These are phyloP conservation scores for Aphis craccivora DNA, from an alignment of 1,140 invertebrate species.

Conservation along the genomic window DNA sequence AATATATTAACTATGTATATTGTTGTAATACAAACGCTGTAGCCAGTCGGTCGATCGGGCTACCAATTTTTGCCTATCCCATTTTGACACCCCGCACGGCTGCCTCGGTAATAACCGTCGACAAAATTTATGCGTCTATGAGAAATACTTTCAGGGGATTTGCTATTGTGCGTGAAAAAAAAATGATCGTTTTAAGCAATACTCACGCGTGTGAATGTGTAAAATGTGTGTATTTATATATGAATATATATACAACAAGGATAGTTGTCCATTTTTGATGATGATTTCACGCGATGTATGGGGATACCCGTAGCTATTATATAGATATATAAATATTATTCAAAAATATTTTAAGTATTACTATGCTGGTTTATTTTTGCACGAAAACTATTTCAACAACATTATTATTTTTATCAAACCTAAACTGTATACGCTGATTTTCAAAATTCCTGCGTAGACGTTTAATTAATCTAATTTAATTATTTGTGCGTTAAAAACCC, in stretches of 20 bases:
- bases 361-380: background rate
- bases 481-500: background rate
- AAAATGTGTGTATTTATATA: background rate
- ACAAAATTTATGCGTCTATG: constrained; percentile 15
- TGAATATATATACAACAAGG: background rate
- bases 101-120: background rate
- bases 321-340: background rate
- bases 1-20: constrained; percentile 17
- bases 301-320: background rate
- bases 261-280: background rate
- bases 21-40: background rate
- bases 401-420: background rate
- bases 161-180: constrained; percentile 1
- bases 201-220: background rate
- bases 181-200: background rate
- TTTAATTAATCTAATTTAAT: background rate
- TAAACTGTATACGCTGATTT: background rate
- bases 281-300: background rate
- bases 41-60: background rate
- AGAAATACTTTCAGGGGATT: background rate
- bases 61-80: constrained; percentile 9
- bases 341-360: background rate
- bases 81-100: background rate
- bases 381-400: background rate
- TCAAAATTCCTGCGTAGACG: background rate